Evolutionary conservation across 2,797 vertebrate species (phyloP).

Genomic region (Falco novaeseelandiae): DNA sequence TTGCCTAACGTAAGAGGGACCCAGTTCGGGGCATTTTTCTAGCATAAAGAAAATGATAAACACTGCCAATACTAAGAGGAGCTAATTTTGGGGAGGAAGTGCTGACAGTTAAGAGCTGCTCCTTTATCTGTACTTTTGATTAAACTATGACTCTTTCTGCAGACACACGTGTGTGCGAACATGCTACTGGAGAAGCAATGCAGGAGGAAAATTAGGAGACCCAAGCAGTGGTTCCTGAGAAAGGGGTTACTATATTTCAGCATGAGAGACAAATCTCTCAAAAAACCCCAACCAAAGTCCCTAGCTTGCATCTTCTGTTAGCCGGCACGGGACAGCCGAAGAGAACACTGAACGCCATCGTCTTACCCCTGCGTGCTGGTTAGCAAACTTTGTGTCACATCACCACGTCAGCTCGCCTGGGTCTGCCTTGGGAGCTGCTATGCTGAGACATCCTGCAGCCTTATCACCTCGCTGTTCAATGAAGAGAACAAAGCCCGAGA

Average conservation of each 20-base stretch:
- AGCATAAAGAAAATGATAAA: not conserved
- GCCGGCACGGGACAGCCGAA: accelerated
- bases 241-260: not conserved
- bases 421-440: not conserved
- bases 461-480: not conserved
- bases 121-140: not conserved
- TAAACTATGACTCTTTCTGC: not conserved
- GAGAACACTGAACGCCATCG: accelerated
- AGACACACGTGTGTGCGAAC: accelerated
- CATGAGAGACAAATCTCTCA: not conserved
- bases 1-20: not conserved
- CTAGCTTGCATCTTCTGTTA: not conserved
- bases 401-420: accelerated
- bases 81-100: not conserved
- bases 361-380: accelerated
- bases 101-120: not conserved
- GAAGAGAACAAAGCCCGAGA: not conserved
- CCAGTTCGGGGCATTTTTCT: not conserved
- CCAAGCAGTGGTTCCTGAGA: accelerated
- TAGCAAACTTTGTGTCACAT: not conserved
- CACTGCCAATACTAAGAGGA: not conserved
- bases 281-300: not conserved
- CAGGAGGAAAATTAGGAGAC: not conserved
- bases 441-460: not conserved
- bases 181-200: not conserved